Percentiles rank a stretch among this genome's conserved stretches.
These are phyloP conservation scores for Drosophila antonietae DNA, from an alignment of 2,888 invertebrate species.

Conservation along the genomic window DNA sequence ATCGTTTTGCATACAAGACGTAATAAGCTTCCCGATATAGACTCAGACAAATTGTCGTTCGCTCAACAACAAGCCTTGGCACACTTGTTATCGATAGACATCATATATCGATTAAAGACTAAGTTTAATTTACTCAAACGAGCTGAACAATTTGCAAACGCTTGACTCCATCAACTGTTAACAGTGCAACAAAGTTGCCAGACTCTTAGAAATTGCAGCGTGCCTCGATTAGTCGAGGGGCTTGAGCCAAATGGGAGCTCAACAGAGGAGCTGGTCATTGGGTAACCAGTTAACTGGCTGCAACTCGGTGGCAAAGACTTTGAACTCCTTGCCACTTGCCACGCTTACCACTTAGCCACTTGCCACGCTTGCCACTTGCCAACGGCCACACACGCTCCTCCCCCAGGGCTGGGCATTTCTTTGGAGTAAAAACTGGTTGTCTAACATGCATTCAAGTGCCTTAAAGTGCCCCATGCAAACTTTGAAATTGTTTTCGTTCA, in stretches of 20 bases:
- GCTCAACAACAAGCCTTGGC: no score
- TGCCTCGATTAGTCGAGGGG: not conserved
- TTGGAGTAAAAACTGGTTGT: constrained; percentile 24
- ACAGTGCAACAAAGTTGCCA: constrained; percentile 16
- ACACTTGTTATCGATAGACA: constrained; percentile 1
- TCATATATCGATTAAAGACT: not conserved
- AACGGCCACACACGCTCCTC: not conserved
- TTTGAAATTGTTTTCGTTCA: constrained; percentile 77
- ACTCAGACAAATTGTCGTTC: not conserved
- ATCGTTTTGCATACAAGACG: no score
- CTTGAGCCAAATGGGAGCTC: not conserved
- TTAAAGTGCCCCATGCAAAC: constrained; percentile 64
- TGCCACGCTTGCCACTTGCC: constrained; percentile 22
- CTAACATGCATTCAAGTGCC: constrained; percentile 61
- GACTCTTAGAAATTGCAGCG: not conserved
- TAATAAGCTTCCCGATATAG: no score
- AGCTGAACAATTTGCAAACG: constrained; percentile 9
- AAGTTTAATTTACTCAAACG: not conserved
- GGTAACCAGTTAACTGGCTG: constrained; percentile 43
- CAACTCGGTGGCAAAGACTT: constrained; percentile 33
- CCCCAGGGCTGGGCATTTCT: not conserved
- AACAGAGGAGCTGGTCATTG: constrained; percentile 5
- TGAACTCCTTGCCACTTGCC: constrained; percentile 34
- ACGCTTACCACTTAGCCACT: constrained; percentile 13
- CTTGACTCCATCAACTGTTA: constrained; percentile 17